phyloP scores from a whole-genome alignment of 2,888 invertebrate genomes.

The Platycnemis pennipes region DNA sequence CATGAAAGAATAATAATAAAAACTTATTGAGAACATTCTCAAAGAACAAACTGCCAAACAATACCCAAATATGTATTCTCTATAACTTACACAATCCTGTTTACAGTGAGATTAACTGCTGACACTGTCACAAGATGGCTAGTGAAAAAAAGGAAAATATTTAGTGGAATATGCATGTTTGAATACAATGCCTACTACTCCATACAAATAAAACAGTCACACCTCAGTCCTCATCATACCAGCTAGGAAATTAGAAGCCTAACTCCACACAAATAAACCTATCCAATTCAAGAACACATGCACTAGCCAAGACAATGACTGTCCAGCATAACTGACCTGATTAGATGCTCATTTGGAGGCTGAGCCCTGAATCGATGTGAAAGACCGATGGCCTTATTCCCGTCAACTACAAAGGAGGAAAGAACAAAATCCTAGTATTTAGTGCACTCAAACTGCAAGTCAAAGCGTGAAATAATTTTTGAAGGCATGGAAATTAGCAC shows the following conservation, averaged over 20 bases:
- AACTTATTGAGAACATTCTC: slow-evolving; percentile 14
- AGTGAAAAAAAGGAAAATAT: slow-evolving; percentile 78
- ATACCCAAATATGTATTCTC: slow-evolving; percentile 19
- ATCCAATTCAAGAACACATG: slow-evolving; percentile 29
- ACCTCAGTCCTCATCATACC: slow-evolving; percentile 58
- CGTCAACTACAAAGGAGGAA: slow-evolving; percentile 80
- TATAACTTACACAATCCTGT: slow-evolving; percentile 94
- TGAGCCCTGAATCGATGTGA: slow-evolving; percentile 83
- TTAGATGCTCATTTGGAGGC: slow-evolving; percentile 87
- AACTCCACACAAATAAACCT: slow-evolving; percentile 35
- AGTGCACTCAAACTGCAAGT: slow-evolving; percentile 32
- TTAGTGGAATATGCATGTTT: slow-evolving; percentile 69
- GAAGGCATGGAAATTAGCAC: slow-evolving; percentile 70
- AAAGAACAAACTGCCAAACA: slow-evolving; percentile 55
- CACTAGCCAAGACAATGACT: slow-evolving; percentile 20
- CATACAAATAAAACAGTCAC: slow-evolving; percentile 46
- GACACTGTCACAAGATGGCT: slow-evolving; percentile 96
- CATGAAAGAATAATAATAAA: slow-evolving; percentile 48
- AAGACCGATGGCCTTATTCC: slow-evolving; percentile 80
- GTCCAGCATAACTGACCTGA: slow-evolving; percentile 81
- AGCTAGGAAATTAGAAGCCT: slow-evolving; percentile 49
- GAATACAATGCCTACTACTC: slow-evolving; percentile 49
- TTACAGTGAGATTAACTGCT: slow-evolving; percentile 94
- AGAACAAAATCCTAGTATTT: slow-evolving; percentile 75
- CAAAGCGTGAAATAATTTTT: slow-evolving; percentile 52